Percentiles rank a stretch among this genome's conserved stretches.
These are phyloP conservation scores for Anoplolepis gracilipes DNA, from an alignment of 1,140 invertebrate species.

Conservation along the genomic window DNA sequence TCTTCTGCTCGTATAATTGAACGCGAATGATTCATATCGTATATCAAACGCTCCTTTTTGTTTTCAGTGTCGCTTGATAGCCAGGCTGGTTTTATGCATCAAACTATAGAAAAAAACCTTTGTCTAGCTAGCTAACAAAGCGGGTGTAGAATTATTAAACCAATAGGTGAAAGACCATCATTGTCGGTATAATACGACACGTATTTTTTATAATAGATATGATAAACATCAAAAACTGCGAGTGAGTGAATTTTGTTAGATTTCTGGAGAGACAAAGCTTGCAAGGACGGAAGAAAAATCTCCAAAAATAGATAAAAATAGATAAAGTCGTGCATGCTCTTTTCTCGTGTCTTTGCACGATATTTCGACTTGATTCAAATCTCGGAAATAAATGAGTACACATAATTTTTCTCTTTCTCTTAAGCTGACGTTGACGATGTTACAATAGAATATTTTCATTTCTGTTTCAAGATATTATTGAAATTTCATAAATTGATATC, in stretches of 20 bases:
- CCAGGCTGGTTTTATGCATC: background rate
- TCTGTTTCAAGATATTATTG: background rate
- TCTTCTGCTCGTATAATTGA: conserved; percentile 20
- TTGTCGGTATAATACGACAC: background rate
- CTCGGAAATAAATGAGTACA: background rate
- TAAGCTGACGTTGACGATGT: background rate
- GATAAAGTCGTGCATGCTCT: background rate
- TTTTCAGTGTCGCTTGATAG: conserved; percentile 6
- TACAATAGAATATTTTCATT: conserved; percentile 7
- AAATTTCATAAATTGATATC: background rate
- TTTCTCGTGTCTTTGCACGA: background rate
- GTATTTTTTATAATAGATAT: conserved; percentile 1
- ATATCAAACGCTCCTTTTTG: conserved; percentile 38
- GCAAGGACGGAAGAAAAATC: background rate
- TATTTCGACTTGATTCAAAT: background rate
- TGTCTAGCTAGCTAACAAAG: too few relatives aligned
- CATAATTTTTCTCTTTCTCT: background rate
- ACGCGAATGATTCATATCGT: conserved; percentile 47
- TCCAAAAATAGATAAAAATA: background rate
- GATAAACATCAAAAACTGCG: background rate
- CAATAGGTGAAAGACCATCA: background rate
- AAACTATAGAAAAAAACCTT: conserved; percentile 18
- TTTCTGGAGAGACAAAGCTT: background rate
- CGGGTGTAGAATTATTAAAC: conserved; percentile 12
- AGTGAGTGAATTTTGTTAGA: background rate